Conservation (phyloP, 2,113 vertebrate species). For the Emydura subglobosa region DNA sequence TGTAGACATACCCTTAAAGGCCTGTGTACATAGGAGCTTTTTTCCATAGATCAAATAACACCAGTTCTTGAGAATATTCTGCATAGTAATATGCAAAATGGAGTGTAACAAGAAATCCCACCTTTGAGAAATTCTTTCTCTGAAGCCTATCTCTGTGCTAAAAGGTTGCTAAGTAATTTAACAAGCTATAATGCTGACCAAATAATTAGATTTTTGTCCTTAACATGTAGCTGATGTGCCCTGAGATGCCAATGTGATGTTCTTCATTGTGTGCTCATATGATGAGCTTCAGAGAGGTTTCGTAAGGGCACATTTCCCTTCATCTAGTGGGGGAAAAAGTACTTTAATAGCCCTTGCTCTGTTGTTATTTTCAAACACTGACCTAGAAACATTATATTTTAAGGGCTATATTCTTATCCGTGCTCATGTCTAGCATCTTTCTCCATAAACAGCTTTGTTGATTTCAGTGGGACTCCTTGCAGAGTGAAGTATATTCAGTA, state of each 20-base stretch:
- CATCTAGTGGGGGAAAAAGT: neutral
- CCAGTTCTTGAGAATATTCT: neutral
- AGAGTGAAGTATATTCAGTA: no score
- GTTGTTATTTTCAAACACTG: no score
- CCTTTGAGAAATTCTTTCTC: neutral
- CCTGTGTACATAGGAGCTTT: no score
- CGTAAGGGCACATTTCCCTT: rapidly evolving
- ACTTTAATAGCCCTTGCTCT: neutral
- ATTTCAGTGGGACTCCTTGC: no score
- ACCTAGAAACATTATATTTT: neutral
- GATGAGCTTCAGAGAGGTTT: neutral
- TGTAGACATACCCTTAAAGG: no score
- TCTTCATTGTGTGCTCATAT: rapidly evolving
- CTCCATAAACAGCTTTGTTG: no score
- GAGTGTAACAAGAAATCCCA: slow-evolving; percentile 14
- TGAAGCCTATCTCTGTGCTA: neutral
- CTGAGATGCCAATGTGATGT: neutral
- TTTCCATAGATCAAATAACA: neutral
- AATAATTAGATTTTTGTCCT: neutral
- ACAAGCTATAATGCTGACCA: neutral
- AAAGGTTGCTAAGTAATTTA: neutral
- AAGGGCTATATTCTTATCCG: no score
- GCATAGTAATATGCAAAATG: neutral
- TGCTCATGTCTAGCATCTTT: no score
- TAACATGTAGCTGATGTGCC: neutral